Evolutionary conservation across 2,797 vertebrate species (phyloP).

Genomic region (Fundulus diaphanus): DNA sequence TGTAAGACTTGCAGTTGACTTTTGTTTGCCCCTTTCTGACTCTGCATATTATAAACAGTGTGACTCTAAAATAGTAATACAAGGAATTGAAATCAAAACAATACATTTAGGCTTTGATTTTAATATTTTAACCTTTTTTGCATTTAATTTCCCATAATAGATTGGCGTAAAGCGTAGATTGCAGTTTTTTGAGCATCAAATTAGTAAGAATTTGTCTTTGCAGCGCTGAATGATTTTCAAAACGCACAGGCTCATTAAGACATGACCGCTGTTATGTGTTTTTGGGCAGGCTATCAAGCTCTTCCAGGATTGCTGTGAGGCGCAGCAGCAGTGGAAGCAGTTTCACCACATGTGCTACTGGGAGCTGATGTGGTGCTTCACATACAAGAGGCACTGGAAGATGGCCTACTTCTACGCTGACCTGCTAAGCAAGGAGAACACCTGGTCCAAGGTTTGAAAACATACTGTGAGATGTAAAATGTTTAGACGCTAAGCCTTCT

Average conservation of each 20-base stretch:
- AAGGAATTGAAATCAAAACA: too few relatives aligned
- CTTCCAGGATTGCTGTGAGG: constrained; percentile 96
- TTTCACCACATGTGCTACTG: constrained; percentile 99
- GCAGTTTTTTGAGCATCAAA: neutral
- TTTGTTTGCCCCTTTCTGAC: too few relatives aligned
- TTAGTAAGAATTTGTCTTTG: neutral
- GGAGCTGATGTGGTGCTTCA: constrained; percentile 99
- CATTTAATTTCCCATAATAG: too few relatives aligned
- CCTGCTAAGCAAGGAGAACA: constrained; percentile 95
- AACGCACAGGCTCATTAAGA: neutral
- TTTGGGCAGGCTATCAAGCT: constrained; percentile 86
- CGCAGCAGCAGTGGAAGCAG: constrained; percentile 97
- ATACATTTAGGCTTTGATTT: too few relatives aligned
- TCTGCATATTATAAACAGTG: too few relatives aligned
- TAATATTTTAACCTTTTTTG: too few relatives aligned
- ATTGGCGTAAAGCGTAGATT: neutral
- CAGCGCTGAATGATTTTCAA: neutral
- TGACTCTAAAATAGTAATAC: too few relatives aligned
- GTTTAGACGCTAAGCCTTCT: neutral
- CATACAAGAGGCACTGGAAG: constrained; percentile 97
- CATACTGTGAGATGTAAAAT: neutral
- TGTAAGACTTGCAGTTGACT: too few relatives aligned
- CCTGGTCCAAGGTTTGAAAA: constrained; percentile 92
- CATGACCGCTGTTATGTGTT: neutral
- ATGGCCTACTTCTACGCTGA: constrained; percentile 99